Percentiles rank a stretch among this genome's conserved stretches.
Evolutionary conservation across 2,888 invertebrate species (phyloP).

Genomic region (Digitonthophagus gazella): DNA sequence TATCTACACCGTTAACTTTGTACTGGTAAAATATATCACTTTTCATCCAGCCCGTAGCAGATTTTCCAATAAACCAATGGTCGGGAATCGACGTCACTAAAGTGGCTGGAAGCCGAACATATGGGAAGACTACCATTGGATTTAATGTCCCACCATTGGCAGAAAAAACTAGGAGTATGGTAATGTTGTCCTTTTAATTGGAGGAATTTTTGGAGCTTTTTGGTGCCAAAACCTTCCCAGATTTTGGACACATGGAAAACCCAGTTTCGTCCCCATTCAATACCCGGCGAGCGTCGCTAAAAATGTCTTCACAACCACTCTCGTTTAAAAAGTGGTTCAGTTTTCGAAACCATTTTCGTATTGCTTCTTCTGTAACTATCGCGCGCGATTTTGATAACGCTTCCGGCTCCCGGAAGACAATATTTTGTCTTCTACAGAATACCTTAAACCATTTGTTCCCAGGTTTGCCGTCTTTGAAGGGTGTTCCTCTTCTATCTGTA

Average conservation of each 20-base stretch:
- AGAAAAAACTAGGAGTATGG: constrained; percentile 35
- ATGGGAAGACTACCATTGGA: constrained; percentile 36
- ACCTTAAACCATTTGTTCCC: too few species aligned
- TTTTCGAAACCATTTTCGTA: too few species aligned
- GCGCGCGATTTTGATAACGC: too few species aligned
- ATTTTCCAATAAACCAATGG: constrained; percentile 15
- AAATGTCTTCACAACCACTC: too few species aligned
- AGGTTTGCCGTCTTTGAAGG: too few species aligned
- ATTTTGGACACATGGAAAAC: constrained; percentile 36
- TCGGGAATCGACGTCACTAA: constrained; percentile 35
- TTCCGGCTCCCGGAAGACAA: too few species aligned
- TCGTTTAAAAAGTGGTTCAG: too few species aligned
- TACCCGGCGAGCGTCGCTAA: constrained; percentile 34
- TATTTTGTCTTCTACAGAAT: too few species aligned
- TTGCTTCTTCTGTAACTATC: too few species aligned
- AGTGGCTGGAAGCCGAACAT: constrained; percentile 30
- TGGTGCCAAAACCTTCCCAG: constrained; percentile 37
- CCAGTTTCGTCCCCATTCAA: constrained; percentile 35
- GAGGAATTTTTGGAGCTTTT: constrained; percentile 34
- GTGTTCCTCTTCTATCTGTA: too few species aligned
- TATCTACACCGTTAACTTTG: neutral
- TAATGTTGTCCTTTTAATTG: constrained; percentile 38
- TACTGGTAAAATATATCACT: constrained; percentile 4
- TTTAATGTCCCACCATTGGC: constrained; percentile 35
- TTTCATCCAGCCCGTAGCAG: constrained; percentile 22